These are phyloP conservation scores for Chaitophorus viminalis DNA, from an alignment of 2,888 invertebrate genomes.

Conservation along the genomic window DNA sequence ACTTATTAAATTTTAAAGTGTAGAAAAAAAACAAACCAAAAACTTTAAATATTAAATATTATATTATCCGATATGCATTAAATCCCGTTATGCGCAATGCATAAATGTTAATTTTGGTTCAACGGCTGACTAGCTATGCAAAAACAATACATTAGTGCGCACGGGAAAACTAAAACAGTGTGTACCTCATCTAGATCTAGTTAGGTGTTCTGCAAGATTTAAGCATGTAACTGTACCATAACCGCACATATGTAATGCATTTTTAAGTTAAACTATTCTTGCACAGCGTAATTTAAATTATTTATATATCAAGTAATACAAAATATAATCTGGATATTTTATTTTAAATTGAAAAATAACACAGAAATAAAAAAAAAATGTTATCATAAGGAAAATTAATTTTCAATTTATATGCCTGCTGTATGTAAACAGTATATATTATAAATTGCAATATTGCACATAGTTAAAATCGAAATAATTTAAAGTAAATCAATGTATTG, in stretches of 20 bases:
- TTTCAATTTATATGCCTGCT: too few species aligned
- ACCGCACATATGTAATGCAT: too few species aligned
- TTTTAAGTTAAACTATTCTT: background rate
- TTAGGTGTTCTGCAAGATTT: background rate
- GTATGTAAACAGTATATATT: too few species aligned
- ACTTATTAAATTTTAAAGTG: background rate
- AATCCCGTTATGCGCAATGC: background rate
- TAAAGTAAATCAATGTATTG: too few species aligned
- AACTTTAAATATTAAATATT: background rate
- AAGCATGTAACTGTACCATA: too few species aligned
- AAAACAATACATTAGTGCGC: slow-evolving; percentile 26
- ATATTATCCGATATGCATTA: background rate
- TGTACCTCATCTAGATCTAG: too few species aligned
- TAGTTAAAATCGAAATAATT: too few species aligned
- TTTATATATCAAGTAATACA: background rate
- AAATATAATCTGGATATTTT: background rate
- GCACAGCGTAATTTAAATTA: background rate
- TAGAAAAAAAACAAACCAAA: background rate
- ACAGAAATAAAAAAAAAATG: background rate
- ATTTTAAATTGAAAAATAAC: background rate
- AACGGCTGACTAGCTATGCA: slow-evolving; percentile 45
- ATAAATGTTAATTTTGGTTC: background rate
- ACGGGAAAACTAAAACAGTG: background rate
- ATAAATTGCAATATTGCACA: too few species aligned
- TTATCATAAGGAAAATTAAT: background rate